phyloP scores from a whole-genome alignment of 2,797 vertebrate species.

The Acipenser ruthenus region DNA sequence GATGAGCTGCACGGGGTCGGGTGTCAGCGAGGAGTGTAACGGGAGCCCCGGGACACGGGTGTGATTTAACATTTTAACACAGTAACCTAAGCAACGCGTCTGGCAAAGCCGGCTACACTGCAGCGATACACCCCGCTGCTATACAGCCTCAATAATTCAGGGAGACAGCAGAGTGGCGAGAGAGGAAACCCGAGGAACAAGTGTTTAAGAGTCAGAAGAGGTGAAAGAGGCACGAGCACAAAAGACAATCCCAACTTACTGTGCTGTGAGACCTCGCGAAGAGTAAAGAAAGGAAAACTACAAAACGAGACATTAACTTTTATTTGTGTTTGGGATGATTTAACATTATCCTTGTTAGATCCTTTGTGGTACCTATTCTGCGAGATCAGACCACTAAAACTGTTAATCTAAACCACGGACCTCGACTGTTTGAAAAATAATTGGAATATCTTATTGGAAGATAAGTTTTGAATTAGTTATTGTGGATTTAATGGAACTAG shows the following conservation, averaged over 20 bases:
- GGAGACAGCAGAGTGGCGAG: neutral
- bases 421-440: no score
- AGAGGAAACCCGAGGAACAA: neutral
- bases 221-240: neutral
- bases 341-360: no score
- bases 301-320: no score
- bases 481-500: no score
- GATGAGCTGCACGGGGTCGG: slow-evolving; percentile 38
- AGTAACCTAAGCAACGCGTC: slow-evolving; percentile 39
- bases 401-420: no score
- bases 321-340: no score
- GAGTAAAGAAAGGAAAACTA: no score
- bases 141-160: slow-evolving; percentile 8
- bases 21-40: slow-evolving; percentile 26
- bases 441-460: no score
- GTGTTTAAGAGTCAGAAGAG: neutral
- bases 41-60: slow-evolving; percentile 23
- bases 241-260: neutral
- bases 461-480: no score
- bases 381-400: no score
- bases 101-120: slow-evolving; percentile 17
- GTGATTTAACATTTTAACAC: slow-evolving; percentile 47
- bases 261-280: no score
- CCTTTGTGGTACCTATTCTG: no score
- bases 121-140: neutral